A percentile compares a stretch with the other conserved stretches of the same genome.
These are phyloP conservation scores for Bradypus variegatus DNA, from an alignment of 2,797 vertebrate species.

Conservation along the genomic window DNA sequence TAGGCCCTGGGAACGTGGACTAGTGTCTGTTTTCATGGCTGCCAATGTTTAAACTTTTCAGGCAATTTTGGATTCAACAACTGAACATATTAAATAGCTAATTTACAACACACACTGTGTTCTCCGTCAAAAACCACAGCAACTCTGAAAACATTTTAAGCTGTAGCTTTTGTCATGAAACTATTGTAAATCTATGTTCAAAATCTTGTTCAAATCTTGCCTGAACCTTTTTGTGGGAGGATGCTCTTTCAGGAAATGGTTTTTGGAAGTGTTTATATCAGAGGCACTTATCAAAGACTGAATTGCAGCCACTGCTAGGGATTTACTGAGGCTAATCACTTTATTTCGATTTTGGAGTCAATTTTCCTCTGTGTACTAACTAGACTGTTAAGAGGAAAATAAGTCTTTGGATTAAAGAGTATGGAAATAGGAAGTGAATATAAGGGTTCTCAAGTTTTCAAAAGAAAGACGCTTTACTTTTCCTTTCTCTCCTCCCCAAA, in stretches of 20 bases:
- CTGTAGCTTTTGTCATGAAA: constrained; percentile 57
- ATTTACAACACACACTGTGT: constrained; percentile 36
- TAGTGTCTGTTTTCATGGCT: constrained; percentile 56
- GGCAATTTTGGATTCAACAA: constrained; percentile 60
- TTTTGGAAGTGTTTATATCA: constrained; percentile 56
- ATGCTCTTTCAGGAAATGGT: constrained; percentile 42
- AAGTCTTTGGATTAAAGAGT: constrained; percentile 33
- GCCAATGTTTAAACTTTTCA: constrained; percentile 58
- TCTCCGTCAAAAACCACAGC: constrained; percentile 53
- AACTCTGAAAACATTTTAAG: constrained; percentile 54
- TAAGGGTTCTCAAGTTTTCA: background rate
- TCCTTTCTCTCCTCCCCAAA: background rate
- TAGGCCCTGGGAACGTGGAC: constrained; percentile 48
- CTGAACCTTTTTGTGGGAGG: constrained; percentile 49
- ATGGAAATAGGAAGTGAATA: background rate
- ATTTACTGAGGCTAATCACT: constrained; percentile 31
- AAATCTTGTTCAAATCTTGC: constrained; percentile 55
- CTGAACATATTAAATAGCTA: constrained; percentile 57
- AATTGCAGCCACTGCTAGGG: background rate
- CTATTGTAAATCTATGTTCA: constrained; percentile 51
- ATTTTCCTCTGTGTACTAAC: constrained; percentile 18
- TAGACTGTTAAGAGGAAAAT: constrained; percentile 42
- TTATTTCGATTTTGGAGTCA: constrained; percentile 26
- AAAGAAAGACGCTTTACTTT: background rate
- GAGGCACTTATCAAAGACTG: constrained; percentile 41